Base-by-base conservation (phyloP, 1,140 invertebrate species). In the Ostrea denselamellosa region DNA sequence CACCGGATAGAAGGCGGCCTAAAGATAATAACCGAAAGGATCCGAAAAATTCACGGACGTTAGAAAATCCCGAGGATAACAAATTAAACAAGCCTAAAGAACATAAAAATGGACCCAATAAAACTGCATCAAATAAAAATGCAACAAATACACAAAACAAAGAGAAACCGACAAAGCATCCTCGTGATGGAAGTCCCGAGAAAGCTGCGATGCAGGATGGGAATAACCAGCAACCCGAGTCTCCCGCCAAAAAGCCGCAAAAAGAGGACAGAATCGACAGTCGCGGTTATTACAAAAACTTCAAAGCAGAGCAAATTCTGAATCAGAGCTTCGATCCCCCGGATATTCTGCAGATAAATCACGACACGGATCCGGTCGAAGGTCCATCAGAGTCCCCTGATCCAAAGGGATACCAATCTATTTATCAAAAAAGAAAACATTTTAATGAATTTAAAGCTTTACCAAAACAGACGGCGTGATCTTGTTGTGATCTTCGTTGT, bases 261-360 rank as follows among this genome's bases (percentile, higher is more conserved):
- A 77, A 77, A 77, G 68, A 25, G 25, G 68, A 77, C 2, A 51
- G 82, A 83, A 83, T 53, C 12, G 68, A 77, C 68, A 77, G 68
- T 10, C 68, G 68, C 28, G 68, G 68, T 12, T 77, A 77, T 77
- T 77, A 77, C 28, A 77, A 77, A 12, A 77, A 77, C 17, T 77
- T 28, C 68, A 77, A 77, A 34, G 68, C 68, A 77, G 22, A 77
- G 9, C 68, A 77, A 34, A 77, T 77, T 34, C 25, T 77, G 4
- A 77, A 77, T 28, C 68, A 77, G 68, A 77, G 25, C 68, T 28
- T 77, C 22, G 68, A 77, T 34, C 68, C 34, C 34, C 34, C 68
- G 68, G 82, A 83, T 83, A 83, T 83, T 22, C 17, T 83, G 25
- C 51, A 83, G 22, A 83, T 83, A 52, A 83, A 83, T 19, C 82